A percentile compares a stretch with the other conserved stretches of the same genome.
phyloP scores from a whole-genome alignment of 1,140 invertebrate genomes.

The Drosophila lacteicornis region DNA sequence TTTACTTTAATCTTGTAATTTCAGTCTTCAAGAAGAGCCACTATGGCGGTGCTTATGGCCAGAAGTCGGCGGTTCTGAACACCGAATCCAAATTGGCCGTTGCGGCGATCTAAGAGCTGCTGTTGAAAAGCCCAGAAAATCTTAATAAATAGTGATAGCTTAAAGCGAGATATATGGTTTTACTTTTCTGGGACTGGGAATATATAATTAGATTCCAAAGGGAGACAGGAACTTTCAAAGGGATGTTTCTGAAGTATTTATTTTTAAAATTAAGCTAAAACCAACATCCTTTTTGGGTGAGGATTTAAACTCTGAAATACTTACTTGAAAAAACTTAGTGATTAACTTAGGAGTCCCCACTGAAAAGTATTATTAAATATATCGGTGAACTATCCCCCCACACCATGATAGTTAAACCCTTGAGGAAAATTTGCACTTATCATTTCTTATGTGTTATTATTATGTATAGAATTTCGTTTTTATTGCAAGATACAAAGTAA shows the following conservation, averaged over 20 bases:
- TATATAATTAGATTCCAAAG: not conserved
- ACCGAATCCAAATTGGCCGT: slow-evolving; percentile 64
- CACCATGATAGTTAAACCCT: not conserved
- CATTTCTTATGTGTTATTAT: slow-evolving; percentile 62
- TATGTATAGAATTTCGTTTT: slow-evolving; percentile 73
- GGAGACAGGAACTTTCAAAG: no score
- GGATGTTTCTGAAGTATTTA: not conserved
- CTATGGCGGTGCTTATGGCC: slow-evolving; percentile 64
- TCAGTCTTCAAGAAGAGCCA: slow-evolving; percentile 67
- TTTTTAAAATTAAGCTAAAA: not conserved
- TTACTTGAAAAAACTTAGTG: not conserved
- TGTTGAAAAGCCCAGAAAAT: slow-evolving; percentile 43
- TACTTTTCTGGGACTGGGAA: not conserved
- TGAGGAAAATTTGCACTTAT: slow-evolving; percentile 40
- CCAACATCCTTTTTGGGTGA: no score
- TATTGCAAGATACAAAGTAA: slow-evolving; percentile 83
- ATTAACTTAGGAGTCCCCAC: not conserved
- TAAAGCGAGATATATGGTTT: slow-evolving; percentile 33
- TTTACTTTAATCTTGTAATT: not conserved
- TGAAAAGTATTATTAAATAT: no score
- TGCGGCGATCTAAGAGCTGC: slow-evolving; percentile 52
- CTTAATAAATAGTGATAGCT: slow-evolving; percentile 79
- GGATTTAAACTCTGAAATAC: no score
- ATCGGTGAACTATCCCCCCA: not conserved
- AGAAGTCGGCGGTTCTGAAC: slow-evolving; percentile 40